These are phyloP conservation scores for Poeciliopsis presidionis DNA, from an alignment of 2,797 vertebrate species.

Conservation along the genomic window DNA sequence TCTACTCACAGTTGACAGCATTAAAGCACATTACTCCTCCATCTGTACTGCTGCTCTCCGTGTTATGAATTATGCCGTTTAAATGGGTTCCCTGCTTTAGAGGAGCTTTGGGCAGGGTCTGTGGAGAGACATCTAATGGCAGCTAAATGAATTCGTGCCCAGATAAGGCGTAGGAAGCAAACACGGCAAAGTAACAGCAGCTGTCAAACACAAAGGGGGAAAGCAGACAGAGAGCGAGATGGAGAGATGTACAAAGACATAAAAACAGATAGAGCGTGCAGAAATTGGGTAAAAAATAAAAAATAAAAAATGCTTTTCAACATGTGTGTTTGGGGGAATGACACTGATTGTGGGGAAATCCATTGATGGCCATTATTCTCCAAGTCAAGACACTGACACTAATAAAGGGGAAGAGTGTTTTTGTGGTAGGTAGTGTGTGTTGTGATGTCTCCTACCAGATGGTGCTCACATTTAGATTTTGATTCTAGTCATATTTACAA, in stretches of 20 bases:
- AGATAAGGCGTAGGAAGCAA: conserved; percentile 75
- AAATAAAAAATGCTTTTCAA: conserved; percentile 33
- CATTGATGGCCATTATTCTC: conserved; percentile 72
- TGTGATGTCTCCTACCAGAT: conserved; percentile 23
- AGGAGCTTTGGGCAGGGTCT: conserved; percentile 68
- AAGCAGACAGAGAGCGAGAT: conserved; percentile 24
- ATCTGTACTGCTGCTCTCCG: conserved; percentile 50
- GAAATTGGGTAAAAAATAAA: conserved; percentile 40
- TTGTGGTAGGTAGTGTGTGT: conserved; percentile 52
- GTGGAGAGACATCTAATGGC: conserved; percentile 74
- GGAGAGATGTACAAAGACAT: conserved; percentile 42
- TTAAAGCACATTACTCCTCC: conserved; percentile 66
- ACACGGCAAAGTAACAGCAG: conserved; percentile 73
- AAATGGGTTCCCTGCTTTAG: conserved; percentile 68
- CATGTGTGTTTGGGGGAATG: conserved; percentile 64
- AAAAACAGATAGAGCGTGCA: conserved; percentile 61
- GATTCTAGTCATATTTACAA: conserved; percentile 13
- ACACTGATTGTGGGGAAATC: conserved; percentile 63
- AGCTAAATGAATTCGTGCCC: conserved; percentile 74
- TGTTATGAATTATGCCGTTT: conserved; percentile 75
- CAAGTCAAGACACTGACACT: conserved; percentile 52
- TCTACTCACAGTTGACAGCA: conserved; percentile 69
- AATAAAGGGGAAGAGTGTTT: conserved; percentile 32
- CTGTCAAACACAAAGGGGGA: conserved; percentile 66
- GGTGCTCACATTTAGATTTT: conserved; percentile 26